Evolutionary conservation across 1,140 invertebrate species (phyloP).

Genomic region (Magallana angulata): DNA sequence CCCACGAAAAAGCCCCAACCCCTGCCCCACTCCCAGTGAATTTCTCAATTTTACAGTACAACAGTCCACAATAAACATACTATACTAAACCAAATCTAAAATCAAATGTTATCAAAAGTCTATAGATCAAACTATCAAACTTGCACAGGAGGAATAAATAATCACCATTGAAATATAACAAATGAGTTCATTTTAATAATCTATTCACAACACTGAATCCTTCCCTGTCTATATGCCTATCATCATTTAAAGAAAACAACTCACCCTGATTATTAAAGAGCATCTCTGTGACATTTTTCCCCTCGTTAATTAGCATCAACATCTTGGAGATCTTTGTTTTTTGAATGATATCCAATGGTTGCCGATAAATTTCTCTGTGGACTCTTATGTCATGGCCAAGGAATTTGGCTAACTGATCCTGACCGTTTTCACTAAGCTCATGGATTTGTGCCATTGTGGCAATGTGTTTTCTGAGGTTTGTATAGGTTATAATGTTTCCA

Average conservation of each 20-base stretch:
- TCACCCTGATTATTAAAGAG: neutral
- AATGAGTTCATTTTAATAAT: no score
- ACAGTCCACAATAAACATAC: no score
- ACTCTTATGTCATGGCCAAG: slow-evolving; percentile 65
- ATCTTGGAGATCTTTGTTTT: slow-evolving; percentile 60
- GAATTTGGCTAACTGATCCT: slow-evolving; percentile 59
- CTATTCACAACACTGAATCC: no score
- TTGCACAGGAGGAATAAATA: no score
- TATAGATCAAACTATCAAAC: no score
- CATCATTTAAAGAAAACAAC: neutral
- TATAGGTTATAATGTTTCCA: slow-evolving; percentile 65
- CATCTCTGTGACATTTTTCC: neutral
- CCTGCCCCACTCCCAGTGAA: no score
- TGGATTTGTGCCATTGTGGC: slow-evolving; percentile 54
- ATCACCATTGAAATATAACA: no score
- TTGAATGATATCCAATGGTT: slow-evolving; percentile 62
- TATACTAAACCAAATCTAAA: no score
- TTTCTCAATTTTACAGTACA: no score
- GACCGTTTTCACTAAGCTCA: slow-evolving; percentile 54
- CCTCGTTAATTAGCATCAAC: slow-evolving; percentile 31
- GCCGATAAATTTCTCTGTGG: slow-evolving; percentile 64
- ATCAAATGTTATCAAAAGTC: no score
- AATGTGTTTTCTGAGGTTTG: slow-evolving; percentile 70
- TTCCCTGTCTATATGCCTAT: no score
- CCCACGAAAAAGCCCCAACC: no score